Evolutionary conservation across 2,888 invertebrate species (phyloP).

Genomic region (Sminthurinus aureus): DNA sequence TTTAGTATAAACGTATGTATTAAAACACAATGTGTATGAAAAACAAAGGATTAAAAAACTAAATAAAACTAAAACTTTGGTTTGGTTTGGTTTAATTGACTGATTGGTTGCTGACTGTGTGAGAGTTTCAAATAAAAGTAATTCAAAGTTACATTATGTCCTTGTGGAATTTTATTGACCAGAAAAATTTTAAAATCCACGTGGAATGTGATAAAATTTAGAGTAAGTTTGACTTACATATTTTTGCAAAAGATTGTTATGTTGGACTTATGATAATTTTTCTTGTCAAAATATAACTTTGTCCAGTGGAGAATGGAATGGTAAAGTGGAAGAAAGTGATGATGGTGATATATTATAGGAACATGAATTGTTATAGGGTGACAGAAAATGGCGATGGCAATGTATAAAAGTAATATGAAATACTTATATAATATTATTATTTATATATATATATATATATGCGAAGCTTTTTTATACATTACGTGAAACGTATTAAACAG

Average conservation of each 20-base stretch:
- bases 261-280: neutral
- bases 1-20: no score
- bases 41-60: no score
- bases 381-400: conserved; percentile 38
- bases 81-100: neutral
- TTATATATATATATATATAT: neutral
- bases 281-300: no score
- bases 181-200: neutral
- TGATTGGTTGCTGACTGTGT: neutral
- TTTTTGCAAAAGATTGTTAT: neutral
- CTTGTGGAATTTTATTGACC: neutral
- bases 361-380: conserved; percentile 6
- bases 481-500: neutral
- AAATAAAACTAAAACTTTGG: neutral
- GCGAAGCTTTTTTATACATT: neutral
- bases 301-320: no score
- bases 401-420: conserved; percentile 28
- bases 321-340: no score
- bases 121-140: neutral
- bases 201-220: neutral
- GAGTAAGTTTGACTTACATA: neutral
- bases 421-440: no score
- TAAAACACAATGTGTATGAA: no score
- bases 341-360: neutral
- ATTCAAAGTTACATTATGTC: neutral